Base-by-base conservation (phyloP, 1,140 invertebrate genomes). In the Drosophila nebulosa region DNA sequence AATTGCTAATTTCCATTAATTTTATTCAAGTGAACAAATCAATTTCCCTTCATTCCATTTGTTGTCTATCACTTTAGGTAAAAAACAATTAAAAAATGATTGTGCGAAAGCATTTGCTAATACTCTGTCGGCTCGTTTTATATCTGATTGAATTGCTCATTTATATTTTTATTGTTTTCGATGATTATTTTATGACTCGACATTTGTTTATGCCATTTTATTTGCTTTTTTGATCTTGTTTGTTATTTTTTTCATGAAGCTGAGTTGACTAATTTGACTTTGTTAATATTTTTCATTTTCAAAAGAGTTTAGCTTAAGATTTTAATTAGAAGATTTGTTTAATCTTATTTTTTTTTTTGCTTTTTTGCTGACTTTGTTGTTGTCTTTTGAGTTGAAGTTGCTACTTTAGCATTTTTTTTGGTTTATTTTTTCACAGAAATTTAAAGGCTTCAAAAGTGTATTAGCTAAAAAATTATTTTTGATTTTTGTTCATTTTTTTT, bases 151-250 rank as follows among this genome's bases (percentile, higher is more conserved):
- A 55, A 32, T 55, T 55, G 4, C 26, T 55, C 52, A 27, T 53
- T 53, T 53, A 53, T 53, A 21, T 46, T 46, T 46, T 46, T 46
- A 46, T 53, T 27, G 10, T 27, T 27, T 53, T 55, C 4, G 52
- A 18, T 55, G 7, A 55, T 30, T 18, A 18, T 55, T 55, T 24
- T 22, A 22, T 50, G 63, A 46, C 24, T 57, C 35, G 6, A 32
- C 27, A 18, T 57, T 32, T 65, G 42, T 65, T 35, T 65, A 16
- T 52, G 22, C 46, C 51, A 35, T 16, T 14, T 18, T 36, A 62
- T 16, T 1, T 9, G n/a, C 30, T 2, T 12, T 32, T 32, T 16
- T 30, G 1, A 55, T 55, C 18, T 32, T 21, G 35, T 56, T 16
- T 56, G n/a, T 57, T 30, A 32, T 50, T 58, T 58, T 12, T 46